phyloP scores from a whole-genome alignment of 2,113 vertebrate genomes.

The Neolamprologus falcicula region DNA sequence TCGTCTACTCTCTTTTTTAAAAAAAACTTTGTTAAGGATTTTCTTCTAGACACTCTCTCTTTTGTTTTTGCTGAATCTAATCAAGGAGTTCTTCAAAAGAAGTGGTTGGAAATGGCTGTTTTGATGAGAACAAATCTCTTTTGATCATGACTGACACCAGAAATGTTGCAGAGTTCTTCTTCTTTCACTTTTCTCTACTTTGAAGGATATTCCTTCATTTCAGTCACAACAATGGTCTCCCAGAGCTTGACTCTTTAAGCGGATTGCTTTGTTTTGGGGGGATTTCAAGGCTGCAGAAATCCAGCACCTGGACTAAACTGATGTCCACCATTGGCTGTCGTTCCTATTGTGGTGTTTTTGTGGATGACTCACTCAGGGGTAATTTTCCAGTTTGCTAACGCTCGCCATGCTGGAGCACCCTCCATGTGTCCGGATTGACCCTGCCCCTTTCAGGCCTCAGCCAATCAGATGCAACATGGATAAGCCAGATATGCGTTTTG shows the following conservation, averaged over 20 bases:
- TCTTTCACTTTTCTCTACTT: not conserved
- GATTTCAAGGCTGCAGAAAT: not conserved
- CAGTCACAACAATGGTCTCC: not conserved
- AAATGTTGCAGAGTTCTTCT: not conserved
- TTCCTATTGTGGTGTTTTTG: not conserved
- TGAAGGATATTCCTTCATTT: not conserved
- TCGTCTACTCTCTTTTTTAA: not conserved
- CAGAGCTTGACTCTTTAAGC: not conserved
- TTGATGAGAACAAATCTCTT: not conserved
- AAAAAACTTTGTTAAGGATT: not conserved
- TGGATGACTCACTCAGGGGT: not conserved
- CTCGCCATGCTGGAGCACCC: slow-evolving; percentile 55
- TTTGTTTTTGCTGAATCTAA: not conserved
- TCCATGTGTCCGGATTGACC: slow-evolving; percentile 33
- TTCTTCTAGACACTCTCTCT: not conserved
- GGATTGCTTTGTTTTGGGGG: not conserved
- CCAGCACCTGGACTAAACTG: not conserved
- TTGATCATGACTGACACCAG: not conserved
- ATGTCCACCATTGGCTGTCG: not conserved
- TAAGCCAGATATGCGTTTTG: slow-evolving; percentile 44
- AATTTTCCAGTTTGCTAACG: not conserved
- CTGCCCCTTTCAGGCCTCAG: slow-evolving; percentile 46
- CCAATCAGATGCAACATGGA: slow-evolving; percentile 54
- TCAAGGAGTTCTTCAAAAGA: not conserved
- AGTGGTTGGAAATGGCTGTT: not conserved